These are phyloP conservation scores for Procavia capensis DNA, from an alignment of 2,113 vertebrate genomes.

Conservation along the genomic window DNA sequence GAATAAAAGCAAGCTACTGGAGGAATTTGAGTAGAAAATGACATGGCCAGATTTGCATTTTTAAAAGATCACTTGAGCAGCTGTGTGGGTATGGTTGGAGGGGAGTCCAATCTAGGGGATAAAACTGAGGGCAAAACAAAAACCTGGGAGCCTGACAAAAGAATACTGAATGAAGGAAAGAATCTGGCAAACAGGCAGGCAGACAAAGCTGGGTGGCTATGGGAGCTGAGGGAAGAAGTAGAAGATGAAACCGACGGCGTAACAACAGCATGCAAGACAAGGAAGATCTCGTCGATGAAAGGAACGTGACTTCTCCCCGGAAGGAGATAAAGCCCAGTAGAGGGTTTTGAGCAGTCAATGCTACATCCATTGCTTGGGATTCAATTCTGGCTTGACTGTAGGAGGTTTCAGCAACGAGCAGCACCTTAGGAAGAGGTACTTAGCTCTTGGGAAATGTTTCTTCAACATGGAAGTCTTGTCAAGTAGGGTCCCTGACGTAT, in stretches of 20 bases:
- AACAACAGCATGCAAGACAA: not conserved
- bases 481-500: not conserved
- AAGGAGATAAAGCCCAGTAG: not conserved
- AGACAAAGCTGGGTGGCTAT: not conserved
- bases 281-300: not conserved
- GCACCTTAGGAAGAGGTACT: not conserved
- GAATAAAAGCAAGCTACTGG: not conserved
- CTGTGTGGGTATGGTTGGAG: not conserved
- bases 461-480: rapidly evolving
- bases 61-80: not conserved
- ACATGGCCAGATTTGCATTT: not conserved
- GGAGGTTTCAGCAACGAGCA: not conserved
- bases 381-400: not conserved
- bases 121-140: not conserved
- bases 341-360: not conserved
- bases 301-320: not conserved
- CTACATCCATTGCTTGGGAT: not conserved
- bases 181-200: not conserved
- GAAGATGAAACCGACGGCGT: not conserved
- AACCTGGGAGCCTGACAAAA: not conserved
- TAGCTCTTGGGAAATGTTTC: not conserved
- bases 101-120: not conserved
- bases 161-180: not conserved
- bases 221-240: too few relatives aligned
- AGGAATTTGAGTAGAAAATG: not conserved